These are phyloP conservation scores for Trypoxylus dichotomus DNA, from an alignment of 1,140 invertebrate genomes.

Conservation along the genomic window DNA sequence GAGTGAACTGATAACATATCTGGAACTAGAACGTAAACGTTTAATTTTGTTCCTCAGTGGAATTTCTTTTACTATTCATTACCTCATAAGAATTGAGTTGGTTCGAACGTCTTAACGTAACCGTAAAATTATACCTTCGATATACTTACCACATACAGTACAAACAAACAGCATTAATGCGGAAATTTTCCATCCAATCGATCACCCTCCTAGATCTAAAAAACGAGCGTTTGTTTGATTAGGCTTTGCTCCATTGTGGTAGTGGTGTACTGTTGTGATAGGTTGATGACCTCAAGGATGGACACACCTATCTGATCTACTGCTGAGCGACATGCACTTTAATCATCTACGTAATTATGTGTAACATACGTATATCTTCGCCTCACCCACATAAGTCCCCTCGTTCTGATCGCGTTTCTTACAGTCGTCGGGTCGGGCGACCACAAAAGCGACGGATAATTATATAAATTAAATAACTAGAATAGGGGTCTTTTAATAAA, in stretches of 20 bases:
- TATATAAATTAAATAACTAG: neutral
- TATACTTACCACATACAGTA: too few relatives aligned
- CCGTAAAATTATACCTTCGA: too few relatives aligned
- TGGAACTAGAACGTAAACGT: too few relatives aligned
- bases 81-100: too few relatives aligned
- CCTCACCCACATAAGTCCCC: neutral
- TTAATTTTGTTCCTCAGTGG: too few relatives aligned
- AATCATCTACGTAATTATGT: neutral
- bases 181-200: too few relatives aligned
- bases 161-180: too few relatives aligned
- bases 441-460: neutral
- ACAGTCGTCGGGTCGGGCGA: neutral
- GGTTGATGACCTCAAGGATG: conserved; percentile 1
- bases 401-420: neutral
- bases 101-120: too few relatives aligned
- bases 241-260: neutral
- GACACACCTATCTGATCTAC: conserved; percentile 22
- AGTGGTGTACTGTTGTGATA: neutral
- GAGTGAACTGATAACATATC: too few relatives aligned
- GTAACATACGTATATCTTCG: neutral
- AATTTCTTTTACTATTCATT: too few relatives aligned
- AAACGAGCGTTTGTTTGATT: conserved; percentile 10
- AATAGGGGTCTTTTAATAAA: neutral
- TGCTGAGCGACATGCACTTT: conserved; percentile 5
- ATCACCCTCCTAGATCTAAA: neutral